Evolutionary conservation across 2,888 invertebrate genomes (phyloP).

Genomic region (Drosophila leonis): DNA sequence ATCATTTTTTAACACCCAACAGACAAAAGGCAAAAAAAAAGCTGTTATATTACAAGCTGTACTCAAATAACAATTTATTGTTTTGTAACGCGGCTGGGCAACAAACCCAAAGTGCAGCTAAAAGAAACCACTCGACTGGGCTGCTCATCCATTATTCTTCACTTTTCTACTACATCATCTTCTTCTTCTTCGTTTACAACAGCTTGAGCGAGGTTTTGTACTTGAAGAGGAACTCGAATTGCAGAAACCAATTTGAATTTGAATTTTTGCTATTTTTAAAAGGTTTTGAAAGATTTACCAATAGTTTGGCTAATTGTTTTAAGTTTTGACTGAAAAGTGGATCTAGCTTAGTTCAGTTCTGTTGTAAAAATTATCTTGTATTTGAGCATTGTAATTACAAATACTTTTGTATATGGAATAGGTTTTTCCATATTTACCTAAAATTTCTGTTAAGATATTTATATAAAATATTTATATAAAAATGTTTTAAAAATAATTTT

Average conservation of each 20-base stretch:
- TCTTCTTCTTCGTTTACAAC: constrained; percentile 13
- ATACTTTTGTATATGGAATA: no score
- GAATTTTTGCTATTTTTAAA: constrained; percentile 3
- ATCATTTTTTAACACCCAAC: constrained; percentile 57
- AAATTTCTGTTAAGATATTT: not conserved
- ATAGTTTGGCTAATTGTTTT: not conserved
- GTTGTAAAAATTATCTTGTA: not conserved
- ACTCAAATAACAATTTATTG: constrained; percentile 64
- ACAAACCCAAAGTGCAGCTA: constrained; percentile 34
- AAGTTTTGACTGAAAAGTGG: not conserved
- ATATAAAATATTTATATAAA: no score
- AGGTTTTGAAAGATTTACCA: not conserved
- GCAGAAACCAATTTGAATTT: constrained; percentile 46
- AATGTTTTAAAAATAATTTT: no score
- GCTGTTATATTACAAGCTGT: constrained; percentile 47
- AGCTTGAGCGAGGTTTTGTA: constrained; percentile 49
- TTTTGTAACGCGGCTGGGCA: constrained; percentile 45
- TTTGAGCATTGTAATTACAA: no score
- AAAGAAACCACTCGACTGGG: constrained; percentile 36
- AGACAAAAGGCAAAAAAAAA: constrained; percentile 44
- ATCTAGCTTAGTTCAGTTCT: not conserved
- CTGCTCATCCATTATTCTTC: constrained; percentile 22
- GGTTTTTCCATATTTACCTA: no score
- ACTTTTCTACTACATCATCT: constrained; percentile 13
- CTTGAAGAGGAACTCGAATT: constrained; percentile 73